phyloP scores from a whole-genome alignment of 2,113 vertebrate species.

The Apeltes quadracus region DNA sequence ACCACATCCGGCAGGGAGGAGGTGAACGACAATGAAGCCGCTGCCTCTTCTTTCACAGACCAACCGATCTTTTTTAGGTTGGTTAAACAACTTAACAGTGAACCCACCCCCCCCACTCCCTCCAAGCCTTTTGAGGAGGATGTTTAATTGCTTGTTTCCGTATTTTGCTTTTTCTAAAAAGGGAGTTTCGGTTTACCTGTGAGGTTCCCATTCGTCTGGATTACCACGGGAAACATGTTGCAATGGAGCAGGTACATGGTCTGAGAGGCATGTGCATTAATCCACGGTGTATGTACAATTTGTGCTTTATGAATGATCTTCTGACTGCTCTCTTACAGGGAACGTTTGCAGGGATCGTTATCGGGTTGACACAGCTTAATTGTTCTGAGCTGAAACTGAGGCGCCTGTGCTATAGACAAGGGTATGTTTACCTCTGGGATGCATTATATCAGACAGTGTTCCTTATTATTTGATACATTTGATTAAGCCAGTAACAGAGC shows the following conservation, averaged over 20 bases:
- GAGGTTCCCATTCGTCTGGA: conserved; percentile 97
- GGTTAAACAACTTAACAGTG: neutral
- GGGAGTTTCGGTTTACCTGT: conserved; percentile 96
- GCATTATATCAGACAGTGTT: neutral
- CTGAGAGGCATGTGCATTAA: neutral
- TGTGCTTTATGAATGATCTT: conserved; percentile 3
- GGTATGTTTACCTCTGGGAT: conserved; percentile 76
- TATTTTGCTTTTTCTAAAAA: conserved; percentile 63
- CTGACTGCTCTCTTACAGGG: conserved; percentile 79
- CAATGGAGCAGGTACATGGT: conserved; percentile 82
- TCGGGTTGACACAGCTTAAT: conserved; percentile 95
- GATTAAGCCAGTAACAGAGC: neutral
- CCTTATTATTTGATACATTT: neutral
- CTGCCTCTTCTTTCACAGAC: conserved; percentile 81
- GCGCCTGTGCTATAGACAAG: conserved; percentile 93
- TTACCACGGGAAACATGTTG: conserved; percentile 97
- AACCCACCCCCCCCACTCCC: neutral
- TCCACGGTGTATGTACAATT: neutral
- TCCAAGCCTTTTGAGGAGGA: neutral
- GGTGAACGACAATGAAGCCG: conserved; percentile 70
- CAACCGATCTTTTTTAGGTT: conserved; percentile 98
- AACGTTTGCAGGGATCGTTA: conserved; percentile 95
- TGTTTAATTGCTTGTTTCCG: neutral
- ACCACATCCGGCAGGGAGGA: conserved; percentile 66
- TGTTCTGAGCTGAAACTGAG: conserved; percentile 96